Conservation (phyloP, 2,797 vertebrate species). For the Oreochromis grahami region DNA sequence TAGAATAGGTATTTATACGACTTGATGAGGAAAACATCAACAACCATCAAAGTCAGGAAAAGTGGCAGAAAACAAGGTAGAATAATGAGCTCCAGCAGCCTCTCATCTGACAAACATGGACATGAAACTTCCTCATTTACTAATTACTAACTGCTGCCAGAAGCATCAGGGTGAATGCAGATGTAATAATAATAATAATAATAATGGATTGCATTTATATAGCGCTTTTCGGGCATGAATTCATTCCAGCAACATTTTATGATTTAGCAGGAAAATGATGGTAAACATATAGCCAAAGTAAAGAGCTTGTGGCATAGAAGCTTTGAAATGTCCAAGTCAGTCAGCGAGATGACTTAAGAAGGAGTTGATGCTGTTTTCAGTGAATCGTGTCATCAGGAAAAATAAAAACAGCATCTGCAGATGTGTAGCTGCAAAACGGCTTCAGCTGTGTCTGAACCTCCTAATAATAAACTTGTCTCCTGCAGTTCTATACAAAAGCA, state of each 20-base stretch:
- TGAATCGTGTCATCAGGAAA: not conserved
- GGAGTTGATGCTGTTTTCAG: rapidly evolving
- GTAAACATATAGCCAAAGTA: not conserved
- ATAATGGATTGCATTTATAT: no score
- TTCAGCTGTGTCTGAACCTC: not conserved
- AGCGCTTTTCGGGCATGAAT: no score
- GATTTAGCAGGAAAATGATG: not conserved
- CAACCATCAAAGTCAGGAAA: not conserved
- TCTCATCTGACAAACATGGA: not conserved
- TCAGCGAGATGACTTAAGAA: not conserved
- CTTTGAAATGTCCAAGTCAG: not conserved
- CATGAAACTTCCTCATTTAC: not conserved
- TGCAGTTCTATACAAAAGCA: not conserved
- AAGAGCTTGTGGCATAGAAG: not conserved
- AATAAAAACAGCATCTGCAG: not conserved
- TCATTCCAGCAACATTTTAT: rapidly evolving
- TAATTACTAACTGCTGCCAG: not conserved
- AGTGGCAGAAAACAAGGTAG: not conserved
- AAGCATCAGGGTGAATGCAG: not conserved
- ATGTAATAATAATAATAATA: no score
- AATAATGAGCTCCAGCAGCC: not conserved
- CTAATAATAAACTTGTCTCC: not conserved
- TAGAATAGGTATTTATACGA: not conserved
- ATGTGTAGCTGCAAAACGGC: not conserved
- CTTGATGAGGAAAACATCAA: not conserved